Evolutionary conservation across 2,113 vertebrate species (phyloP).

Genomic region (Paracyprichromis sp.): DNA sequence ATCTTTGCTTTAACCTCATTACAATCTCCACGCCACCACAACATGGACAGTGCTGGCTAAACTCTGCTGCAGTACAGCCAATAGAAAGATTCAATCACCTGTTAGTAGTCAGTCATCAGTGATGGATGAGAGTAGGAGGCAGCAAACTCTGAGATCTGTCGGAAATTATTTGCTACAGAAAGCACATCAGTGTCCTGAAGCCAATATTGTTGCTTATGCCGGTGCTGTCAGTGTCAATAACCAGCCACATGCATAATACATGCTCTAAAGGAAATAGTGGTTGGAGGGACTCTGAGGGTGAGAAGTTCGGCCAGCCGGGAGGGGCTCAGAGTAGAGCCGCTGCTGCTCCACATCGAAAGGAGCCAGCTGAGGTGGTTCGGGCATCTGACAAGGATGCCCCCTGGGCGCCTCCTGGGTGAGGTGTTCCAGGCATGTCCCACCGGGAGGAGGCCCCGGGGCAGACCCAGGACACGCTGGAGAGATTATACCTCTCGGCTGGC

Average conservation of each 20-base stretch:
- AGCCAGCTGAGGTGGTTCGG: no score
- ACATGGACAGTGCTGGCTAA: neutral
- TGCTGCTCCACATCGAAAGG: no score
- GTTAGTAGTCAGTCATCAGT: neutral
- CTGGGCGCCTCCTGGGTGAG: no score
- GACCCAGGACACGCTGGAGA: no score
- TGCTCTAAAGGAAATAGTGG: conserved; percentile 30
- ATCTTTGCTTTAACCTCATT: neutral
- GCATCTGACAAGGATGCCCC: no score
- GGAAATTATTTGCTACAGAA: conserved; percentile 8
- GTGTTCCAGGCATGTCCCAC: no score
- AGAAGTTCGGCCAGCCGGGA: no score
- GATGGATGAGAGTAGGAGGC: neutral
- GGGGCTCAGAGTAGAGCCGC: no score
- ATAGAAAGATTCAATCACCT: neutral
- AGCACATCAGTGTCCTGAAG: conserved; percentile 8
- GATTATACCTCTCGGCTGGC: no score
- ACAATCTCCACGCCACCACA: neutral
- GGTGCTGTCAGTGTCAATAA: conserved; percentile 35
- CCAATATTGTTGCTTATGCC: conserved; percentile 19
- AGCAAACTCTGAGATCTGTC: neutral
- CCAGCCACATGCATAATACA: conserved; percentile 51
- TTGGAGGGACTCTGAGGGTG: conserved; percentile 7
- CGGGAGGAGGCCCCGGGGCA: no score
- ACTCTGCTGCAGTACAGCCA: neutral